Percentiles rank a stretch among this genome's conserved stretches.
These are phyloP conservation scores for Poecile montanus DNA, from an alignment of 2,797 vertebrate genomes.

Conservation along the genomic window DNA sequence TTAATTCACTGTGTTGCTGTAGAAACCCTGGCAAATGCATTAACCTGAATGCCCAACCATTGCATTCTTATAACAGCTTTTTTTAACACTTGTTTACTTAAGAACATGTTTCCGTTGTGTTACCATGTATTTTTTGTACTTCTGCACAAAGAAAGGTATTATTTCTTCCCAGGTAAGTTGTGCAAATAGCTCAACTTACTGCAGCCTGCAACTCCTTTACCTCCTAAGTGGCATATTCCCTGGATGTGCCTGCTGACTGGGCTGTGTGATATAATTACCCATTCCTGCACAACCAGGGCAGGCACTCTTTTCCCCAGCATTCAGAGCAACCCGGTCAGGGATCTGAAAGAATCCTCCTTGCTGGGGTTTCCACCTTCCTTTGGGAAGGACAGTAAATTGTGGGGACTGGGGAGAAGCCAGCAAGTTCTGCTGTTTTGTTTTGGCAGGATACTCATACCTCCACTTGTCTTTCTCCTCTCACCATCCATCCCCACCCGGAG, in stretches of 20 bases:
- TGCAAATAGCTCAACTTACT: not conserved
- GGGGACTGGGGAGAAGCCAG: not conserved
- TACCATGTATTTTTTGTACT: slow-evolving; percentile 56
- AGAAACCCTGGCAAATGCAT: slow-evolving; percentile 75
- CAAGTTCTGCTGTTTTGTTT: slow-evolving; percentile 7
- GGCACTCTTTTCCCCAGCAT: not conserved
- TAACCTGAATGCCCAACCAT: slow-evolving; percentile 72
- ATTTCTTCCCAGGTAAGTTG: not conserved
- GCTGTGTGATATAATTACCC: not conserved
- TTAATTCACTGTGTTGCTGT: slow-evolving; percentile 74
- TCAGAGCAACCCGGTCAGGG: not conserved
- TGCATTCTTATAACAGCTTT: slow-evolving; percentile 70
- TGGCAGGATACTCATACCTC: not conserved
- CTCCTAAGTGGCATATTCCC: not conserved
- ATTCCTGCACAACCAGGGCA: not conserved
- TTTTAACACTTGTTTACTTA: slow-evolving; percentile 73
- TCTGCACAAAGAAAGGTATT: slow-evolving; percentile 2
- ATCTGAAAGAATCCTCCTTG: not conserved
- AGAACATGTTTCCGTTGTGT: slow-evolving; percentile 55
- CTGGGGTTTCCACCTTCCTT: not conserved
- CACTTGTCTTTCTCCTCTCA: slow-evolving; percentile 25
- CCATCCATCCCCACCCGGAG: not conserved
- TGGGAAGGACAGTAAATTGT: not conserved
- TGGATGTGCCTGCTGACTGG: not conserved
- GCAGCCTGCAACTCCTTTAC: not conserved